Conservation (phyloP, 2,113 vertebrate genomes). For the Carollia perspicillata region DNA sequence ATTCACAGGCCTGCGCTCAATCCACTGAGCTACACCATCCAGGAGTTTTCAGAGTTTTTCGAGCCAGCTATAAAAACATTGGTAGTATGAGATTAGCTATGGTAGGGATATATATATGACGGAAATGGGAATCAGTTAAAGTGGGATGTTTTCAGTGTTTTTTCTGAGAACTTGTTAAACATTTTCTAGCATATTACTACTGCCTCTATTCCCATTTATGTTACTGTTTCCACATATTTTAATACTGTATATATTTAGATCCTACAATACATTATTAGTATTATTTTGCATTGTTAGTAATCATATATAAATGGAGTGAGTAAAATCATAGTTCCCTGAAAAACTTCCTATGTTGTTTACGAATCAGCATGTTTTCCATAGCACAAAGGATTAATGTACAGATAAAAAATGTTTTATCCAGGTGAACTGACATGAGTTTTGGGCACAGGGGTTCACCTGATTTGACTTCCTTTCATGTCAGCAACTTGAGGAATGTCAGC, state of each 20-base stretch:
- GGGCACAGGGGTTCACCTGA: neutral
- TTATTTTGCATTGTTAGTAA: neutral
- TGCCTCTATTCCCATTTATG: neutral
- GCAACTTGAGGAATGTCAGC: neutral
- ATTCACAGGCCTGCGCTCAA: no score
- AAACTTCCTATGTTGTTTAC: neutral
- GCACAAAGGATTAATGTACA: neutral
- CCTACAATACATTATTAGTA: neutral
- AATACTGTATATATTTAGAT: neutral
- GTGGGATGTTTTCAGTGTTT: neutral
- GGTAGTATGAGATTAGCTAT: neutral
- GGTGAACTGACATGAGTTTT: neutral
- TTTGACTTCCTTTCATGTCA: neutral
- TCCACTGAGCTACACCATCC: no score
- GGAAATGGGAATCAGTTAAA: neutral
- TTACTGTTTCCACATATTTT: slow-evolving; percentile 6
- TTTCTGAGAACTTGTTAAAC: neutral
- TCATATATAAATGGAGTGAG: neutral
- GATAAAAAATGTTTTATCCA: neutral
- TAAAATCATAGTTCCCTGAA: neutral
- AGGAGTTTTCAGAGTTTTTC: no score
- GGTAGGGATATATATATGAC: neutral
- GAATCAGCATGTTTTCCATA: neutral
- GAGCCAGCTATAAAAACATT: neutral
- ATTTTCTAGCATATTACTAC: neutral